Conservation (phyloP, 2,797 vertebrate species). For the Acridotheres tristis region DNA sequence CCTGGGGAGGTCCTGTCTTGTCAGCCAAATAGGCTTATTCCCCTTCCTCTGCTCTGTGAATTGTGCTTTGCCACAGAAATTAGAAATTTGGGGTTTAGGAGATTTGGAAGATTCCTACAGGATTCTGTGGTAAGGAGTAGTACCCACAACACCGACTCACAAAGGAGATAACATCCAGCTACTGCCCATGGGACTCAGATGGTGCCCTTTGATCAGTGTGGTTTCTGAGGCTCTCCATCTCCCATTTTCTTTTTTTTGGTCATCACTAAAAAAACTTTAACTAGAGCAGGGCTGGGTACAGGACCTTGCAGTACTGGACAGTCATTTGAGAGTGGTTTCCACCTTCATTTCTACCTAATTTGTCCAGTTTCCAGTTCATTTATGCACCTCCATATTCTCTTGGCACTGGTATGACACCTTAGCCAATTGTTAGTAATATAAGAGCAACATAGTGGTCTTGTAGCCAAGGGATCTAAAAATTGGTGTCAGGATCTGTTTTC, state of each 20-base stretch:
- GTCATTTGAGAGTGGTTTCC: not conserved
- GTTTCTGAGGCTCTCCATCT: not conserved
- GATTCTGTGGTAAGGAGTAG: not conserved
- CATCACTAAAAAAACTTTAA: not conserved
- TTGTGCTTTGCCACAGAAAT: not conserved
- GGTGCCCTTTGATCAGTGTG: not conserved
- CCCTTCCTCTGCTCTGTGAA: not conserved
- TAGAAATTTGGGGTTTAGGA: not conserved
- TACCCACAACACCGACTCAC: rapidly evolving
- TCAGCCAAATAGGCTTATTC: not conserved
- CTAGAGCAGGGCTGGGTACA: not conserved
- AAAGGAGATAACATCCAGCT: not conserved
- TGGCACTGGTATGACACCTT: not conserved
- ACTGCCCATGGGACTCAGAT: not conserved
- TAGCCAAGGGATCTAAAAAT: not conserved
- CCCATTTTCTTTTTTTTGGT: not conserved
- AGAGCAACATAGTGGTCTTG: not conserved
- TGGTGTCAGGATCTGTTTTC: not conserved
- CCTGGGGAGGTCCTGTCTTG: not conserved
- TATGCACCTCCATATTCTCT: not conserved
- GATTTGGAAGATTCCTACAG: not conserved
- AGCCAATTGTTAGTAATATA: not conserved
- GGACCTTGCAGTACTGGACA: not conserved
- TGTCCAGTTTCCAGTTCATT: not conserved
- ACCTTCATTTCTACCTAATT: not conserved